These are phyloP conservation scores for Heliothis peltigera DNA, from an alignment of 2,888 invertebrate genomes.

Conservation along the genomic window DNA sequence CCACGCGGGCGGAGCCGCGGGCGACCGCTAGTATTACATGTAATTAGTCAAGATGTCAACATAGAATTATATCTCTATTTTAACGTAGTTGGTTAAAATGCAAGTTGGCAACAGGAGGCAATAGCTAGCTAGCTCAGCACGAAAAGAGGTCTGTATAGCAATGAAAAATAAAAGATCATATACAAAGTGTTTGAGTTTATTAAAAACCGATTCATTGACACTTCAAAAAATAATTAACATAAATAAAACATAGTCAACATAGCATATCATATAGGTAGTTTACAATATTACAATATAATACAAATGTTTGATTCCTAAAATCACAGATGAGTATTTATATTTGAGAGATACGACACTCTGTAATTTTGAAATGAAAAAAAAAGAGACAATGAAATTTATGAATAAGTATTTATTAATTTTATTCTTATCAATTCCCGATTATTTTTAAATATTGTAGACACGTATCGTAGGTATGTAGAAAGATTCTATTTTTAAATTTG, in stretches of 20 bases:
- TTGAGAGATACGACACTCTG: conserved; percentile 29
- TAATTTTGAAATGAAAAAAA: conserved; percentile 11
- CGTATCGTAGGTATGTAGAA: background rate
- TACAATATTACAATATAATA: conserved; percentile 49
- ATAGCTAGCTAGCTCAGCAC: no score
- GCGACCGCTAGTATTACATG: no score
- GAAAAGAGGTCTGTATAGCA: no score
- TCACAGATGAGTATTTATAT: conserved; percentile 71
- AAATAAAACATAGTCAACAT: conserved; percentile 65
- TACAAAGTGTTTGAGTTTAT: conserved; percentile 65
- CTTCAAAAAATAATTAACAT: conserved; percentile 60
- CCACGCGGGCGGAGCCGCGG: no score
- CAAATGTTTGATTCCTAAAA: conserved; percentile 56
- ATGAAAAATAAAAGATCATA: conserved; percentile 24
- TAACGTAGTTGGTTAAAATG: no score
- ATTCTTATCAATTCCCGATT: conserved; percentile 8
- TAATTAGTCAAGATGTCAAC: no score
- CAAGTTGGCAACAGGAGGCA: no score
- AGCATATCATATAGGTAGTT: conserved; percentile 46
- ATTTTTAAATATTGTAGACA: background rate
- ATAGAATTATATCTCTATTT: no score
- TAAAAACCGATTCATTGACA: conserved; percentile 64
- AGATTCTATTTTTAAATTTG: background rate
- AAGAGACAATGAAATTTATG: background rate
- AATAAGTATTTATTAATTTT: background rate